A percentile compares a stretch with the other conserved stretches of the same genome.
Evolutionary conservation across 2,888 invertebrate genomes (phyloP).

Genomic region (Chesias legatella): DNA sequence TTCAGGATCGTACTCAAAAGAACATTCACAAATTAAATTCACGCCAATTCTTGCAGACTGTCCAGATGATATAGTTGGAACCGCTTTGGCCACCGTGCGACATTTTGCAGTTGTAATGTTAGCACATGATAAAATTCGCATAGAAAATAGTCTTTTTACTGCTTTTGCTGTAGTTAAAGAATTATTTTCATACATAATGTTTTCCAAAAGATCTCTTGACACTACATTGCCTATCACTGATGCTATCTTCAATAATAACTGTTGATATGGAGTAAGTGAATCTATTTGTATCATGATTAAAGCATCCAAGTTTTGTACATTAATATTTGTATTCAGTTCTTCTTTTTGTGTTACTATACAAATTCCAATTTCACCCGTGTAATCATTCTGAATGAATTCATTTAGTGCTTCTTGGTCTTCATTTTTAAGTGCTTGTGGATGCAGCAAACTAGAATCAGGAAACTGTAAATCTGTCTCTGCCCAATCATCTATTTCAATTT

Average conservation of each 20-base stretch:
- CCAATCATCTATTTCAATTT: constrained; percentile 44
- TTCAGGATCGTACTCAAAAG: constrained; percentile 58
- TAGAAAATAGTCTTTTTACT: constrained; percentile 76
- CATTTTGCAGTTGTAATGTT: constrained; percentile 41
- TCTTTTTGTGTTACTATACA: constrained; percentile 58
- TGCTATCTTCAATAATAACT: constrained; percentile 80
- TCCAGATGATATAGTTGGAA: constrained; percentile 24
- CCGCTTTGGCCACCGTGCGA: constrained; percentile 33
- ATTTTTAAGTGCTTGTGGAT: constrained; percentile 55
- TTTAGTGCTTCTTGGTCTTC: constrained; percentile 53
- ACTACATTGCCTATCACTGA: constrained; percentile 80
- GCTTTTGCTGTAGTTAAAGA: constrained; percentile 70
- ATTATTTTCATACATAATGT: constrained; percentile 76
- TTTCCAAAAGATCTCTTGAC: constrained; percentile 73
- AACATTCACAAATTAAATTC: constrained; percentile 57
- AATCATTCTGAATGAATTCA: constrained; percentile 44
- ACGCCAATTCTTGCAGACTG: constrained; percentile 16
- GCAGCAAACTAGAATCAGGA: constrained; percentile 48
- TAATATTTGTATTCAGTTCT: constrained; percentile 58
- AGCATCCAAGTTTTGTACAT: constrained; percentile 66
- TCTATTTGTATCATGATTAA: constrained; percentile 78
- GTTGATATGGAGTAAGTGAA: constrained; percentile 81
- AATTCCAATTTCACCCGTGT: constrained; percentile 46
- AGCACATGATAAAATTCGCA: constrained; percentile 79
- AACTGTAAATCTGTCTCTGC: constrained; percentile 56